Base-by-base conservation (phyloP, 2,113 vertebrate species). In the Erythrocercus mccallii region DNA sequence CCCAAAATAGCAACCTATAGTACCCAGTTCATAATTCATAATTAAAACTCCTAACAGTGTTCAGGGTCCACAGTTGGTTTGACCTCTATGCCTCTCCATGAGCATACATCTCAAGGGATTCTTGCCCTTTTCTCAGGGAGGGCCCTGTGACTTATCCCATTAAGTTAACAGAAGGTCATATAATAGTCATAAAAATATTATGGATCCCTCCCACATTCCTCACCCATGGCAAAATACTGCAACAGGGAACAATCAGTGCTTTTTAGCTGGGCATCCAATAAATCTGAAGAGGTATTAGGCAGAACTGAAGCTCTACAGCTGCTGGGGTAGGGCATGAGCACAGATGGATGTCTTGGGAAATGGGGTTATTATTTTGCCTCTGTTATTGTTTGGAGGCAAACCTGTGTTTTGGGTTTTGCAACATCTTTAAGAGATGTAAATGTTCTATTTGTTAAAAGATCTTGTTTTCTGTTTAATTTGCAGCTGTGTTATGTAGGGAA, bases 101-200 rank as follows among this genome's bases (percentile, higher is more conserved):
- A 58, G 51, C 48, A 70, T 72, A 33, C 21, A 65, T 83, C 86
- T 92, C 86, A 90, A 81, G 90, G 66, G 76, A 69, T 61, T 44
- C 25, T 66, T 94, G 80, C 56, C 76, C 72, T 77, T 16, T 80
- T 90, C 42, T 62, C 7, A 35, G 47, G 54, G 50, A 93, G 79
- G 17, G 38, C 40, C 57, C 42, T 82, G 51, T 76, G 85, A 91
- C 73, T 95, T 61, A 76, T 48, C 88, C 71, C 50, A 65, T 93
- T 74, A 90, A 94, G 48, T 90, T 90, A 91, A 85, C 37, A 80
- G 71, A 86, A 95, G 90, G 94, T 93, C 85, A 87, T 86, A 54
- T 76, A 86, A 77, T 95, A 94, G 92, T 88, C 62, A 93, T 93
- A 95, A 95, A 96, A 96, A 93, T 95, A 94, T 93, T 73, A 73